phyloP scores from a whole-genome alignment of 2,797 vertebrate species.

The Sebastolobus altivelis region DNA sequence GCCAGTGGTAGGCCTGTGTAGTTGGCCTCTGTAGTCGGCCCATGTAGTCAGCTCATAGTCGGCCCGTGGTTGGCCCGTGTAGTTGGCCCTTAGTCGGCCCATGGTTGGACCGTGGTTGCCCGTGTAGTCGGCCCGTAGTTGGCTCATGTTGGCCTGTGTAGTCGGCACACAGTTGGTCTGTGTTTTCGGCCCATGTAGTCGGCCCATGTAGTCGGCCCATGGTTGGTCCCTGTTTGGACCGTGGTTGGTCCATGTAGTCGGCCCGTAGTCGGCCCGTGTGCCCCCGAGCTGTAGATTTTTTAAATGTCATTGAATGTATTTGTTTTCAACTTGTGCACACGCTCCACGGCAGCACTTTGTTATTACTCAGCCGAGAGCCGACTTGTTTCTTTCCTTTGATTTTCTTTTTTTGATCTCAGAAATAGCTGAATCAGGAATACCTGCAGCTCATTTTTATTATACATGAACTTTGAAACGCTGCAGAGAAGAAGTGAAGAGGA shows the following conservation, averaged over 20 bases:
- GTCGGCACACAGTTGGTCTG: fast-evolving
- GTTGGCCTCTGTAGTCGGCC: background rate
- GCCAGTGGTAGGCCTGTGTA: too few species aligned
- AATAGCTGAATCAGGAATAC: conserved; percentile 57
- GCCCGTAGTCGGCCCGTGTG: background rate
- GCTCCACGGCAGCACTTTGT: conserved; percentile 31
- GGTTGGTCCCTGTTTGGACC: too few species aligned
- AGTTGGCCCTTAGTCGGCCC: fast-evolving
- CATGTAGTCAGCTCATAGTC: too few species aligned
- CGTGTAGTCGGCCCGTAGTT: too few species aligned
- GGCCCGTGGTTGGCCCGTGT: too few species aligned
- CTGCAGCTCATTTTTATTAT: conserved; percentile 56
- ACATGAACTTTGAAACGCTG: conserved; percentile 46
- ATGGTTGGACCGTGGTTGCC: too few species aligned
- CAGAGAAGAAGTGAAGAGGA: conserved; percentile 17
- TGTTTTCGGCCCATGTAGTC: background rate
- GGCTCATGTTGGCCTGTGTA: too few species aligned
- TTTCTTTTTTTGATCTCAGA: conserved; percentile 40
- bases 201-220: too few species aligned
- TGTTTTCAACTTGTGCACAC: background rate
- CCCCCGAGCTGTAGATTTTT: conserved; percentile 2
- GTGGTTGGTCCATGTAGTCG: background rate
- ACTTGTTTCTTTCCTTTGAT: conserved; percentile 41
- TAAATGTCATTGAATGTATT: conserved; percentile 27
- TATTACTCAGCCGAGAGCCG: conserved; percentile 24